phyloP scores from a whole-genome alignment of 2,113 vertebrate species.

The Jacana jacana region DNA sequence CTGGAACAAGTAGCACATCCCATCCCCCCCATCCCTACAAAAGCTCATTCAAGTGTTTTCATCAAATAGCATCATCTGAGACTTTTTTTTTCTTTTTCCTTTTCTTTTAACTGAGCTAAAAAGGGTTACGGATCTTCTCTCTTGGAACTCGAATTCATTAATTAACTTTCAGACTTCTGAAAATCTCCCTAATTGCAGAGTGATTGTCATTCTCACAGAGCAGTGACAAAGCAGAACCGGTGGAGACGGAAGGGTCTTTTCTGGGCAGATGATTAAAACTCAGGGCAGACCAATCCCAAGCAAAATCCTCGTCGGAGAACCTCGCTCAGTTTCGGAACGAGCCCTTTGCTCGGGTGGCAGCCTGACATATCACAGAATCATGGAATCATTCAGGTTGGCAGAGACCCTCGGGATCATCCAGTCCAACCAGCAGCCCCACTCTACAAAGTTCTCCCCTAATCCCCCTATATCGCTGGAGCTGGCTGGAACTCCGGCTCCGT shows the following conservation, averaged over 20 bases:
- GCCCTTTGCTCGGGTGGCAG: not conserved
- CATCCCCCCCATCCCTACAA: not conserved
- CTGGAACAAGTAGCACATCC: not conserved
- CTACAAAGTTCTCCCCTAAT: too few species aligned
- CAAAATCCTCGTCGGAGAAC: not conserved
- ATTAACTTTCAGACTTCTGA: constrained; percentile 17
- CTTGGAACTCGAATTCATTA: not conserved
- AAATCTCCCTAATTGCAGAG: not conserved
- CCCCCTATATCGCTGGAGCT: not conserved
- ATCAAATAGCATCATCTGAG: not conserved
- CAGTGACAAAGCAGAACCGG: not conserved
- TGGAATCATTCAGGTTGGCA: too few species aligned
- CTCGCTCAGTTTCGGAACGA: not conserved
- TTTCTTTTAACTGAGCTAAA: not conserved
- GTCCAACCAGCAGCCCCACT: too few species aligned
- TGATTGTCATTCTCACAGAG: not conserved
- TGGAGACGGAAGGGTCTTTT: not conserved
- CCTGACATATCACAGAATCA: not conserved
- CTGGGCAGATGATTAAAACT: not conserved
- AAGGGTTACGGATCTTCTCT: not conserved
- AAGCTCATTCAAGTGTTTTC: not conserved
- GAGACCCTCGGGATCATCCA: too few species aligned
- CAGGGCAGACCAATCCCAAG: not conserved
- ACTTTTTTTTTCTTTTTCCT: not conserved
- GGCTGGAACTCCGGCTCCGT: not conserved